Conservation (phyloP, 1,140 invertebrate species). For the Streblospio benedicti region DNA sequence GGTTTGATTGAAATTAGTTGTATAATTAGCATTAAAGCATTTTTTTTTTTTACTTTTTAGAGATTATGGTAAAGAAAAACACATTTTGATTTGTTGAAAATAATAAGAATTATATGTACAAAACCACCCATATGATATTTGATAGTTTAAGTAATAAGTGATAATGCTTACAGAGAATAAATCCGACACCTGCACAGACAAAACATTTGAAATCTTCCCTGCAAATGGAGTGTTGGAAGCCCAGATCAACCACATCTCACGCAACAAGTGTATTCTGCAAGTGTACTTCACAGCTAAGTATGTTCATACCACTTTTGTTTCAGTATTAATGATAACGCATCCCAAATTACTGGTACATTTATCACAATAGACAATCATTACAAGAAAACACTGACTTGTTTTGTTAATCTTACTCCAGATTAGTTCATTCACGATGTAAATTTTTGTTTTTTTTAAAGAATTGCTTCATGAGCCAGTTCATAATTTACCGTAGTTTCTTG, state of each 20-base stretch:
- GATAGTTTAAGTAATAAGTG: neutral
- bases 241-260: constrained; percentile 33
- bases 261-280: constrained; percentile 33
- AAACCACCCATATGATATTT: neutral
- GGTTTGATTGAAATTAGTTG: no score
- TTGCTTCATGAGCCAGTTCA: no score
- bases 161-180: constrained; percentile 21
- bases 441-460: no score
- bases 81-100: neutral
- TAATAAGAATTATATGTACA: neutral
- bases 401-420: neutral
- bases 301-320: constrained; percentile 14
- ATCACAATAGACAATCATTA: no score
- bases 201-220: constrained; percentile 31
- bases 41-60: no score
- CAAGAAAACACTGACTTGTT: neutral
- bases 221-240: constrained; percentile 30
- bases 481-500: no score
- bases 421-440: no score
- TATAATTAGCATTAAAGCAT: no score
- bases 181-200: constrained; percentile 22
- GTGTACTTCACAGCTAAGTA: constrained; percentile 41
- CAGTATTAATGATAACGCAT: no score
- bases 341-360: no score
- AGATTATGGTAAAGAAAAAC: neutral